Evolutionary conservation across 2,113 vertebrate species (phyloP).

Genomic region (Maccullochella peelii): DNA sequence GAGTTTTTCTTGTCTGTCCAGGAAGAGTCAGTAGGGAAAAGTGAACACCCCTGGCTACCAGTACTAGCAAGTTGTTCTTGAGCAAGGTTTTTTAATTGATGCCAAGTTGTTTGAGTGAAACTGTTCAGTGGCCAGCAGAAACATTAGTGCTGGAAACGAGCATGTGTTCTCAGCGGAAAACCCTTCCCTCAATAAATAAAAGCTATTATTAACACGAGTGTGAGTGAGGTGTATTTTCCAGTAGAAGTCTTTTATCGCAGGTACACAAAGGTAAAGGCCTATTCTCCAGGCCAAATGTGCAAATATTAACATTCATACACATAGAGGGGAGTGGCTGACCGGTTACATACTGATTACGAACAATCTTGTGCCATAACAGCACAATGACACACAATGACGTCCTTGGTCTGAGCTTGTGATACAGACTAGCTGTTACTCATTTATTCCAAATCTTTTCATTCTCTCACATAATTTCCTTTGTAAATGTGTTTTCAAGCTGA

Average conservation of each 20-base stretch:
- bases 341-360: conserved; percentile 18
- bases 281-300: conserved; percentile 8
- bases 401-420: conserved; percentile 25
- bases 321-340: conserved; percentile 12
- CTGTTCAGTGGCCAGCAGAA: neutral
- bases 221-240: conserved; percentile 34
- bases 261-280: neutral
- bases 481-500: neutral
- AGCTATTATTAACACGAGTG: conserved; percentile 10
- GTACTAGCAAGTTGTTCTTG: conserved; percentile 14
- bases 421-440: neutral
- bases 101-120: neutral
- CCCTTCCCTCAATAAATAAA: conserved; percentile 34
- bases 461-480: neutral
- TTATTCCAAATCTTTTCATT: neutral
- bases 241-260: conserved; percentile 7
- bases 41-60: conserved; percentile 1
- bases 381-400: conserved; percentile 41
- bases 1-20: conserved; percentile 4
- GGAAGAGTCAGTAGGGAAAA: neutral
- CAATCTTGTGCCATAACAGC: neutral
- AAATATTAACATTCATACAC: conserved; percentile 53
- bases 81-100: conserved; percentile 3
- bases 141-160: neutral
- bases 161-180: neutral